Base-by-base conservation (phyloP, 1,140 invertebrate species). In the Gryllus bimaculatus region DNA sequence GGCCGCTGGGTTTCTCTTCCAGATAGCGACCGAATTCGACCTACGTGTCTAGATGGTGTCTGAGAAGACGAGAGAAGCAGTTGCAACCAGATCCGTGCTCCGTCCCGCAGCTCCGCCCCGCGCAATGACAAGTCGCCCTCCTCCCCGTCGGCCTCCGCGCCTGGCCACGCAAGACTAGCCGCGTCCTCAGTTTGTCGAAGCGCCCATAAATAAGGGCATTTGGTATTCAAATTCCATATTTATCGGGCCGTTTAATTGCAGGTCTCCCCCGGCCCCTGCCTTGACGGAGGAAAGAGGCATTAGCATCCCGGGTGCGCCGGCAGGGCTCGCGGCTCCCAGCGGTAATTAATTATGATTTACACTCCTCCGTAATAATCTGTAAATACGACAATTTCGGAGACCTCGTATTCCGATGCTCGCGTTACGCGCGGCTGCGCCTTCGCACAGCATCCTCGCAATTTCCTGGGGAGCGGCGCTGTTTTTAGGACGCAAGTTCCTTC, bases 201-300 rank as follows among this genome's bases (percentile, higher is more conserved):
- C 10, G 54, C 54, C 54, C 54, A 66, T 66, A 66, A 66, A 66
- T 66, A 66, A 66, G 18, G 54, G 54, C 10, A 66, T 66, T 66
- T 66, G 54, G 10, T 66, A 66, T 66, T 66, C 54, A 66, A 66
- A 66, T 66, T 66, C 54, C 54, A 66, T 66, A 66, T 66, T 66
- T 66, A 66, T 66, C 54, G 54, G 54, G 54, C 18, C 54, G 18
- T 66, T 66, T 66, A 66, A 66, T 66, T 66, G 54, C 10, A 66
- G 54, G 10, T 18, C 10, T 13, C 54, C 18, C 54, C 54, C 54
- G 54, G 1, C 54, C 18, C 18, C 54, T 66, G 7, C 54, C 54
- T 66, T 66, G 54, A 66, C 54, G 54, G 10, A 13, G 18, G 54
- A 66, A 66, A 18, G 18, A 0, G 10, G 10, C 18, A 66, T 66